phyloP scores from a whole-genome alignment of 2,888 invertebrate species.

The Orchesellides sinensis region DNA sequence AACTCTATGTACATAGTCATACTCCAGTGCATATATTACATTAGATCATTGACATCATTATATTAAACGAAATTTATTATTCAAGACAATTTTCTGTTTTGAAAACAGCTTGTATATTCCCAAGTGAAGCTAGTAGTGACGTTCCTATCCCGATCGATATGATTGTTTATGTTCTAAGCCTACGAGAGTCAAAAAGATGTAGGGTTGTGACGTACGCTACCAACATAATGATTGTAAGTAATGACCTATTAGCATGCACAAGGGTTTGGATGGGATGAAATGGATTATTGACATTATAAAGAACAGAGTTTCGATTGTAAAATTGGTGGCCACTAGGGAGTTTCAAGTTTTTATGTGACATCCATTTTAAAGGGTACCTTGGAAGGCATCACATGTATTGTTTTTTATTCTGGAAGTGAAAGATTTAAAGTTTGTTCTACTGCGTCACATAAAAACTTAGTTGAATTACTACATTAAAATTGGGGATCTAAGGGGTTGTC shows the following conservation, averaged over 20 bases:
- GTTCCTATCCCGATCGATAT: conserved; percentile 9
- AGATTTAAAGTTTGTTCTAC: too few relatives aligned
- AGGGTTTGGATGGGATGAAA: conserved; percentile 42
- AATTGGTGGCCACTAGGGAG: conserved; percentile 39
- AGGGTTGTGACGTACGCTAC: conserved; percentile 14
- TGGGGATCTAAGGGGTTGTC: too few relatives aligned
- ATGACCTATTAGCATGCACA: conserved; percentile 53
- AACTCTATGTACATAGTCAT: neutral
- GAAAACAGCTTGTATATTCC: conserved; percentile 57
- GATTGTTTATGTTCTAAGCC: neutral
- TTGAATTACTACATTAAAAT: too few relatives aligned
- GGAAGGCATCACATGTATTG: too few relatives aligned
- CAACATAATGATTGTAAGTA: conserved; percentile 49
- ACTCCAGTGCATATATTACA: neutral
- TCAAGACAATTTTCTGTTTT: conserved; percentile 37
- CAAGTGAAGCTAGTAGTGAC: conserved; percentile 21
- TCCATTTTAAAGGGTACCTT: conserved; percentile 13
- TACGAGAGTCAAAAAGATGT: neutral
- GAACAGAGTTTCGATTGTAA: conserved; percentile 8
- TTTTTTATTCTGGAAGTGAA: too few relatives aligned
- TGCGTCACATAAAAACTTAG: too few relatives aligned
- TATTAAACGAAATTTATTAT: conserved; percentile 15
- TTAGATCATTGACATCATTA: conserved; percentile 7
- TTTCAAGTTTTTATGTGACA: conserved; percentile 4
- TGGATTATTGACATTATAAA: too few relatives aligned